Percentiles rank a stretch among this genome's conserved stretches.
Conservation (phyloP, 2,797 vertebrate species). For the Acanthurus lineatus region DNA sequence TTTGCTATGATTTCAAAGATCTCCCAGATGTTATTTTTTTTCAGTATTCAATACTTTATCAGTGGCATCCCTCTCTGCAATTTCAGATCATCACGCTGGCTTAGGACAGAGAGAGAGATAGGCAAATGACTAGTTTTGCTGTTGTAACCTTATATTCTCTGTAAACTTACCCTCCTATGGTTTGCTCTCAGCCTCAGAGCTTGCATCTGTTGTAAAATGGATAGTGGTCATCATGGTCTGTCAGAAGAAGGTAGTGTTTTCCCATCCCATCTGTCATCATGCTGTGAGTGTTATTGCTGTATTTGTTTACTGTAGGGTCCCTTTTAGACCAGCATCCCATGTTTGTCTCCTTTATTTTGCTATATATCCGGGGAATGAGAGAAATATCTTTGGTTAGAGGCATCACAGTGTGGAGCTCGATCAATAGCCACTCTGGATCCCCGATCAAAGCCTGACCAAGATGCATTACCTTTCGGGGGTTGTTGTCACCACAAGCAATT, state of each 20-base stretch:
- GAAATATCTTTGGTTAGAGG: slow-evolving; percentile 50
- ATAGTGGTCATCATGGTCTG: slow-evolving; percentile 46
- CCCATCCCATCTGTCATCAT: slow-evolving; percentile 53
- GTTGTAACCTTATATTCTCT: neutral
- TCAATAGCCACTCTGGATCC: slow-evolving; percentile 74
- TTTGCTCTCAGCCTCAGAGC: slow-evolving; percentile 16
- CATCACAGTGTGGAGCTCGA: slow-evolving; percentile 55
- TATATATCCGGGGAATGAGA: slow-evolving; percentile 31
- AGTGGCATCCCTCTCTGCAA: neutral
- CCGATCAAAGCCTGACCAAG: slow-evolving; percentile 73
- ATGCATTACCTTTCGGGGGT: slow-evolving; percentile 72
- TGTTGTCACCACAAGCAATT: slow-evolving; percentile 75
- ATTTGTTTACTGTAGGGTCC: slow-evolving; percentile 39
- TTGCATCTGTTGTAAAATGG: slow-evolving; percentile 42
- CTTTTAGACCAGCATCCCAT: slow-evolving; percentile 15
- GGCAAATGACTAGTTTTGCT: neutral
- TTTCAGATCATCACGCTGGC: neutral
- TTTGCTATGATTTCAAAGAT: neutral
- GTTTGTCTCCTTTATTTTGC: slow-evolving; percentile 30
- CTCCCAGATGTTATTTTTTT: too few relatives aligned
- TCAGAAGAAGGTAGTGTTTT: slow-evolving; percentile 44
- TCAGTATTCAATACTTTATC: neutral
- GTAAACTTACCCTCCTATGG: slow-evolving; percentile 6
- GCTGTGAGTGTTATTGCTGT: slow-evolving; percentile 47
- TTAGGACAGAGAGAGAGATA: neutral